Percentiles rank a stretch among this genome's conserved stretches.
Conservation (phyloP, 2,888 invertebrate genomes). For the Podabrus alpinus region DNA sequence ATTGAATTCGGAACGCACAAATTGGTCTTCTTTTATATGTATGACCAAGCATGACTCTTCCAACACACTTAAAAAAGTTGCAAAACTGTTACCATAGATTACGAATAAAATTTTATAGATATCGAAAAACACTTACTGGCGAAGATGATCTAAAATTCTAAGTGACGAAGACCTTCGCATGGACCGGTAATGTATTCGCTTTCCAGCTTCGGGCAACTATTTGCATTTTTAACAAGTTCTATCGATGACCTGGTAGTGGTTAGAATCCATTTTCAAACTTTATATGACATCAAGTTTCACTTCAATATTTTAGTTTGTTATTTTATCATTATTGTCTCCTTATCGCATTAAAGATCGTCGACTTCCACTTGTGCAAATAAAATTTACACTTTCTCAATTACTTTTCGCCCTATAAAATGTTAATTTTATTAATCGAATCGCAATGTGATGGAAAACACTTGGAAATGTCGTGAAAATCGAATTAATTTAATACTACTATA, state of each 20-base stretch:
- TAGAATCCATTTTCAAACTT: slow-evolving; percentile 17
- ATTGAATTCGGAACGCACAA: neutral
- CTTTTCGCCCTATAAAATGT: no score
- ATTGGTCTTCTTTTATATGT: neutral
- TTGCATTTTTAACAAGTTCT: slow-evolving; percentile 25
- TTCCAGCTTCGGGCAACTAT: slow-evolving; percentile 22
- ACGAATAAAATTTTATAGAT: slow-evolving; percentile 29
- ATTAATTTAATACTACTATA: no score
- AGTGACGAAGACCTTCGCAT: slow-evolving; percentile 18
- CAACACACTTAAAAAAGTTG: slow-evolving; percentile 8
- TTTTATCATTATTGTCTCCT: neutral
- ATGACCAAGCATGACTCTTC: neutral
- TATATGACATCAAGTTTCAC: slow-evolving; percentile 1
- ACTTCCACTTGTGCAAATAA: no score
- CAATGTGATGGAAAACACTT: no score
- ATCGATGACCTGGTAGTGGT: slow-evolving; percentile 16
- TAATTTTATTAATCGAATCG: no score
- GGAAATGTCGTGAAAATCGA: no score
- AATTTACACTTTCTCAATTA: no score
- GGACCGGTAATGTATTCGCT: slow-evolving; percentile 21
- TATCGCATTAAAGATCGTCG: neutral
- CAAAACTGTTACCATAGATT: slow-evolving; percentile 13
- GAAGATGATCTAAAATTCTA: slow-evolving; percentile 26
- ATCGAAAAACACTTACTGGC: slow-evolving; percentile 29
- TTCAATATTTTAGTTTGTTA: slow-evolving; percentile 1